Conservation (phyloP, 2,113 vertebrate species). For the Tachycineta bicolor region DNA sequence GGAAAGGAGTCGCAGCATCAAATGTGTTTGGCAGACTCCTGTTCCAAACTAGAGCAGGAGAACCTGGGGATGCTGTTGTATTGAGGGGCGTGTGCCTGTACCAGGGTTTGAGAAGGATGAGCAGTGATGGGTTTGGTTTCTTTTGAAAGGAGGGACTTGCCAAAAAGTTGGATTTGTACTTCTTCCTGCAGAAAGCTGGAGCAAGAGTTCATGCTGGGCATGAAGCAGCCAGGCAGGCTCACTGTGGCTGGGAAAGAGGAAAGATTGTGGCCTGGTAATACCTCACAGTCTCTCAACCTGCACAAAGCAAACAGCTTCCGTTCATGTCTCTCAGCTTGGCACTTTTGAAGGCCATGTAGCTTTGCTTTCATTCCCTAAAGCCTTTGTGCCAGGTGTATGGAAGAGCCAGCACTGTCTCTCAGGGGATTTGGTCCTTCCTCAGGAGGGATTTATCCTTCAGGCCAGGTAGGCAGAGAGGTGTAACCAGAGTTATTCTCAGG, state of each 20-base stretch:
- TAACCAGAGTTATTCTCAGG: background rate
- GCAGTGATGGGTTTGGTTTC: background rate
- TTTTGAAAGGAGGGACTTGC: background rate
- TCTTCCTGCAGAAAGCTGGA: background rate
- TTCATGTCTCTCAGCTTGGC: background rate
- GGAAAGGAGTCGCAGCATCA: background rate
- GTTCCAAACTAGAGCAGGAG: background rate
- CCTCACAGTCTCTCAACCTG: background rate
- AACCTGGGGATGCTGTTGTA: rapidly evolving
- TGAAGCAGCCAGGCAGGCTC: background rate
- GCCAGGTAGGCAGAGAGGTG: background rate
- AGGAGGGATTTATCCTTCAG: background rate
- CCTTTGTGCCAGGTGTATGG: background rate
- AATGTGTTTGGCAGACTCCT: background rate
- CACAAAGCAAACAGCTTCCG: background rate
- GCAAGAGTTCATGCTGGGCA: background rate
- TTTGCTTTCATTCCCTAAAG: background rate
- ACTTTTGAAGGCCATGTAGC: background rate
- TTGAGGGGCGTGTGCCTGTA: background rate
- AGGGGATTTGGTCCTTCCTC: background rate
- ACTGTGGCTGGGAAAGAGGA: background rate
- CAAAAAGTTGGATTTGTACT: background rate
- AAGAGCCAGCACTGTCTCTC: background rate
- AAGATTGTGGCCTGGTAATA: background rate
- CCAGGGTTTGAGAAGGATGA: background rate